Evolutionary conservation across 2,797 vertebrate species (phyloP).

Genomic region (Zalophus californianus): DNA sequence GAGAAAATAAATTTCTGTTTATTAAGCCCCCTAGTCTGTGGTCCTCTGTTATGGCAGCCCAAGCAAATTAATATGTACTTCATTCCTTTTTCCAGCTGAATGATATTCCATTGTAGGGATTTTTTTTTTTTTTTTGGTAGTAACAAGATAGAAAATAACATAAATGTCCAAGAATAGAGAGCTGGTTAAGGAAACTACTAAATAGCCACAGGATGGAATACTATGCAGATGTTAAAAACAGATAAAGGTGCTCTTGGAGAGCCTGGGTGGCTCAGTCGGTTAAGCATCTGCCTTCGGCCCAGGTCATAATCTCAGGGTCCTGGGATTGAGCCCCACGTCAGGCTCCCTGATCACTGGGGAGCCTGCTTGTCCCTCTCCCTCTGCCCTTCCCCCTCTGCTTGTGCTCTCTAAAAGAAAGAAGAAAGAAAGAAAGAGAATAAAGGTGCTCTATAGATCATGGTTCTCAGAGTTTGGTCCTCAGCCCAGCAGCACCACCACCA

Average conservation of each 20-base stretch:
- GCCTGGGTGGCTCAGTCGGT: not conserved
- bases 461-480: not conserved
- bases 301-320: not conserved
- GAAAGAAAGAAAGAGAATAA: not conserved
- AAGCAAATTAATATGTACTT: not conserved
- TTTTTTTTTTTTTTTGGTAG: not conserved
- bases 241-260: not conserved
- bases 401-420: not conserved
- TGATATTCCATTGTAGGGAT: not conserved
- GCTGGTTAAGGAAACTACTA: not conserved
- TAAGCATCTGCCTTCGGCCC: not conserved
- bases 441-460: not conserved
- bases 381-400: too few relatives aligned
- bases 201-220: not conserved
- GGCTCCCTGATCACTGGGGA: not conserved
- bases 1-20: not conserved
- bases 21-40: not conserved
- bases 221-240: not conserved
- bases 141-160: not conserved
- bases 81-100: not conserved
- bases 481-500: not conserved
- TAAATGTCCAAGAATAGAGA: not conserved
- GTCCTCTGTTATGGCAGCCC: not conserved
- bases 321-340: fast-evolving
- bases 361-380: not conserved